Conservation (phyloP, 2,797 vertebrate species). For the Malurus splendens region DNA sequence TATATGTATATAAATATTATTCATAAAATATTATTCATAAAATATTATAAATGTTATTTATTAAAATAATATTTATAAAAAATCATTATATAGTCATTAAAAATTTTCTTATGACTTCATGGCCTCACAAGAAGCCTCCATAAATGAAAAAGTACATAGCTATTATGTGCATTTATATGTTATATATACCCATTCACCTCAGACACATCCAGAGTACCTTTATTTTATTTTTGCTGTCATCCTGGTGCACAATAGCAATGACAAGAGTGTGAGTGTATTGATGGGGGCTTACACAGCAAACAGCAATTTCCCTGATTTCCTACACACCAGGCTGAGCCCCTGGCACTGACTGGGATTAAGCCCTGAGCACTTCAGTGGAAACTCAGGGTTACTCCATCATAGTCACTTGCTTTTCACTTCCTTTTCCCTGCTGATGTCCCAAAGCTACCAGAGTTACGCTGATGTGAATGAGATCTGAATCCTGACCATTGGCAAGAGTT, state of each 20-base stretch:
- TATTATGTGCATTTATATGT: not conserved
- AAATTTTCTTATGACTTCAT: not conserved
- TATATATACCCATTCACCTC: not conserved
- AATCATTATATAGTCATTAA: not conserved
- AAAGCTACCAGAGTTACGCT: not conserved
- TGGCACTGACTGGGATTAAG: not conserved
- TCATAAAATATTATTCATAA: too few relatives aligned
- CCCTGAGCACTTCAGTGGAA: not conserved
- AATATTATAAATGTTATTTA: too few relatives aligned
- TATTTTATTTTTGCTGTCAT: not conserved
- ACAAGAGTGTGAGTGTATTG: not conserved
- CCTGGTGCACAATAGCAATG: not conserved
- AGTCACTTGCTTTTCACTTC: slow-evolving; percentile 38
- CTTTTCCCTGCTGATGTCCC: slow-evolving; percentile 22
- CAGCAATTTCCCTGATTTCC: not conserved
- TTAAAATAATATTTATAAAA: too few relatives aligned
- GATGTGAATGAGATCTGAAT: slow-evolving; percentile 44
- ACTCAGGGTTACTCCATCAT: slow-evolving; percentile 12
- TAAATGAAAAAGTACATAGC: not conserved
- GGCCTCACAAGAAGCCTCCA: not conserved
- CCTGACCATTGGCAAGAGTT: slow-evolving; percentile 22
- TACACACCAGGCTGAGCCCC: not conserved
- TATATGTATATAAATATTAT: too few relatives aligned
- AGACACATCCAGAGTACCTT: not conserved
- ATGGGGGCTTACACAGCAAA: not conserved